Evolutionary conservation across 2,888 invertebrate genomes (phyloP).

Genomic region (Notocelia uddmanniana): DNA sequence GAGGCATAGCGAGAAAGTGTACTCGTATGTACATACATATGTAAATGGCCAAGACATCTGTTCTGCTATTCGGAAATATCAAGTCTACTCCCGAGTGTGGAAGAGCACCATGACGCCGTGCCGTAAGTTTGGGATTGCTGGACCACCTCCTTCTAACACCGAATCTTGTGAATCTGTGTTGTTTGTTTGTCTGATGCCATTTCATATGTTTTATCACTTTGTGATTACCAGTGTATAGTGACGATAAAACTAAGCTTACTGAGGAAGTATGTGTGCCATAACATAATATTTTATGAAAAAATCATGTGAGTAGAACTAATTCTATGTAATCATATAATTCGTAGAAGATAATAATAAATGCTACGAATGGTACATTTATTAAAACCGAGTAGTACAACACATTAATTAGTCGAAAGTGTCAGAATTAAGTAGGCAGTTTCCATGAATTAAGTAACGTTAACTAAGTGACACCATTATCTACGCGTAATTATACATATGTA

Average conservation of each 20-base stretch:
- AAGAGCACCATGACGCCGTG: no score
- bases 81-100: no score
- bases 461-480: conserved; percentile 17
- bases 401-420: conserved; percentile 28
- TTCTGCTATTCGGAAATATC: neutral
- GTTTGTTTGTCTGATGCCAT: neutral
- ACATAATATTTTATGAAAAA: conserved; percentile 20
- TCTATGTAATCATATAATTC: conserved; percentile 14
- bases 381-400: conserved; percentile 26
- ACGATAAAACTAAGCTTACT: conserved; percentile 8
- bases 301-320: conserved; percentile 15
- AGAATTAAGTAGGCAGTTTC: conserved; percentile 28
- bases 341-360: conserved; percentile 18
- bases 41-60: neutral
- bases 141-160: no score
- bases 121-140: no score
- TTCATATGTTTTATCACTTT: neutral
- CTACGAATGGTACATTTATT: conserved; percentile 11
- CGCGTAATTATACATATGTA: neutral
- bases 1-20: no score
- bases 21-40: no score
- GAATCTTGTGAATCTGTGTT: neutral
- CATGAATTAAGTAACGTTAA: conserved; percentile 21
- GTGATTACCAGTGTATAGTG: conserved; percentile 3
- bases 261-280: conserved; percentile 27